These are phyloP conservation scores for Lasioglossum morio DNA, from an alignment of 2,888 invertebrate genomes.

Conservation along the genomic window DNA sequence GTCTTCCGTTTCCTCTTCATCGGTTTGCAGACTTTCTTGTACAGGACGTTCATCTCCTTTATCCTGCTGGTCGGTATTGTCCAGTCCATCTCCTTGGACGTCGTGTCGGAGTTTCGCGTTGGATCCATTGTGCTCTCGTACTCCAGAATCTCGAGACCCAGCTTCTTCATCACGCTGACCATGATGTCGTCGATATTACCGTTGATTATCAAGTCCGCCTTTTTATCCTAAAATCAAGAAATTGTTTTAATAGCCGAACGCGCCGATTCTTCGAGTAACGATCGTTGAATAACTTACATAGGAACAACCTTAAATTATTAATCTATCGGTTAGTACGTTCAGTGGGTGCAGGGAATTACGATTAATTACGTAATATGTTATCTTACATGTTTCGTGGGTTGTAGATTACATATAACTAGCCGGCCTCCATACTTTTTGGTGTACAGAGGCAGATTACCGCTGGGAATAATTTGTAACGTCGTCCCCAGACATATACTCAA, in stretches of 20 bases:
- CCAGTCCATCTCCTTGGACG: slow-evolving; percentile 88
- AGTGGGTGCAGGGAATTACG: background rate
- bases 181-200: slow-evolving; percentile 95
- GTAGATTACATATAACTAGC: slow-evolving; percentile 97
- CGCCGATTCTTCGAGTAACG: background rate
- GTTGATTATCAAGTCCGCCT: slow-evolving; percentile 95
- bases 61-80: slow-evolving; percentile 88
- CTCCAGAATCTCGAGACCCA: slow-evolving; percentile 90
- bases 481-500: slow-evolving; percentile 97
- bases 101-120: slow-evolving; percentile 86
- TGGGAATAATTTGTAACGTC: slow-evolving; percentile 98
- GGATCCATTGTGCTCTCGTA: slow-evolving; percentile 90
- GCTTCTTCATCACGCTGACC: slow-evolving; percentile 89
- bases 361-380: background rate
- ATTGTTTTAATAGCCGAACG: background rate
- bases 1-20: slow-evolving; percentile 83
- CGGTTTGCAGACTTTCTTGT: slow-evolving; percentile 85
- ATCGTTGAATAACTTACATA: slow-evolving; percentile 2
- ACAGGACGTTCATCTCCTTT: slow-evolving; percentile 87
- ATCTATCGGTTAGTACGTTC: background rate
- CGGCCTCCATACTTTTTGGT: slow-evolving; percentile 94
- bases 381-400: slow-evolving; percentile 98
- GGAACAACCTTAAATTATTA: slow-evolving; percentile 24
- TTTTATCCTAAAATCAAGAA: slow-evolving; percentile 90
- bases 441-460: slow-evolving; percentile 95